Conservation (phyloP, 1,140 invertebrate species). For the Lepidurus arcticus region DNA sequence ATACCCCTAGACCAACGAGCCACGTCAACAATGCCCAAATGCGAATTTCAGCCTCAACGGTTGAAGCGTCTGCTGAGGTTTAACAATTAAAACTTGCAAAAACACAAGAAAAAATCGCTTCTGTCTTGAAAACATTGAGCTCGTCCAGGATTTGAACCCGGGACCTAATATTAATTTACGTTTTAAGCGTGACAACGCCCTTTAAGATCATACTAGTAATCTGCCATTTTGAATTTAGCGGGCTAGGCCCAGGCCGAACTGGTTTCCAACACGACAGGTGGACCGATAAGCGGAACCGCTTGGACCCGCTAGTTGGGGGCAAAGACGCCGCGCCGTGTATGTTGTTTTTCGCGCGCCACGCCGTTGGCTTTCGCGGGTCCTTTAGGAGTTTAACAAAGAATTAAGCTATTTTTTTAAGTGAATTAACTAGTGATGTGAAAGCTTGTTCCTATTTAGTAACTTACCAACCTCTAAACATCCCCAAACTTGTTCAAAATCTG, state of each 20-base stretch:
- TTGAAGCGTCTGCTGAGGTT: too few species aligned
- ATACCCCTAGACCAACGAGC: too few species aligned
- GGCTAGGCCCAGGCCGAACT: not conserved
- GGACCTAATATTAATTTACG: too few species aligned
- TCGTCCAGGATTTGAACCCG: too few species aligned
- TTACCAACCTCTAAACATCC: not conserved
- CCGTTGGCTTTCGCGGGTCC: not conserved
- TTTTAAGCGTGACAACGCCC: too few species aligned
- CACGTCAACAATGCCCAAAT: too few species aligned
- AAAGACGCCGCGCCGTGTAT: not conserved
- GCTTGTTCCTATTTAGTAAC: not conserved
- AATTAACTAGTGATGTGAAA: not conserved
- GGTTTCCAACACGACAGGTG: not conserved
- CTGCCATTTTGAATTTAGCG: not conserved
- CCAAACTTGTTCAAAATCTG: not conserved
- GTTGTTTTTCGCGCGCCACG: conserved; percentile 16
- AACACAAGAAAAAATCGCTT: too few species aligned
- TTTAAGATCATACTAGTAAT: too few species aligned
- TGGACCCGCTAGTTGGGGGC: not conserved
- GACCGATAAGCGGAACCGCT: not conserved
- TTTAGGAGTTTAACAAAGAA: not conserved
- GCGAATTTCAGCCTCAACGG: too few species aligned
- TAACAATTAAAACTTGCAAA: too few species aligned
- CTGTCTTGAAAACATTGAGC: too few species aligned
- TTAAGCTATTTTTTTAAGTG: not conserved